Conservation (phyloP, 1,140 invertebrate species). For the Andrena cerasifolii region DNA sequence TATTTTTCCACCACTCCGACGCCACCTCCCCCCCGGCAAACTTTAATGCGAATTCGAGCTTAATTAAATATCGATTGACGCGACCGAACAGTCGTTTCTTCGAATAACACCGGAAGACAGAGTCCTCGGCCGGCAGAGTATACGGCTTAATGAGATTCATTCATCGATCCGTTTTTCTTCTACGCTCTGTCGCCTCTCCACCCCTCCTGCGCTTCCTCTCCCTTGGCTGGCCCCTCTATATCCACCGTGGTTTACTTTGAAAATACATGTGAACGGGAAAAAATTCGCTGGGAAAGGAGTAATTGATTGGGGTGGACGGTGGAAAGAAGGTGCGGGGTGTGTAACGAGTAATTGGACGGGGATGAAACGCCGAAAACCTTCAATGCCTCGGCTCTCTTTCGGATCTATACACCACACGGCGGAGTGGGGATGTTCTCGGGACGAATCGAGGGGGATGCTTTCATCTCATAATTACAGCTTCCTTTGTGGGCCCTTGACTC, state of each 20-base stretch:
- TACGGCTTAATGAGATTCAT: conserved; percentile 41
- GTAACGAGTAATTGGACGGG: conserved; percentile 60
- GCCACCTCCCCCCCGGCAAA: conserved; percentile 1
- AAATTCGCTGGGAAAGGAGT: conserved; percentile 45
- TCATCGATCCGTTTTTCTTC: background rate
- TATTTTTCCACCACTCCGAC: background rate
- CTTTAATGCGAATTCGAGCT: conserved; percentile 45
- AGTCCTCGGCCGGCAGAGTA: conserved; percentile 17
- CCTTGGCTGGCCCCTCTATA: too few relatives aligned
- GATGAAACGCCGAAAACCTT: conserved; percentile 57
- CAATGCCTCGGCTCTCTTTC: conserved; percentile 41
- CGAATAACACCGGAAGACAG: conserved; percentile 31
- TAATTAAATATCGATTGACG: conserved; percentile 55
- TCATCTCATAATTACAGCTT: conserved; percentile 65
- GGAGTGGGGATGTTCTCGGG: conserved; percentile 39
- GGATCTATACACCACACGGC: conserved; percentile 10
- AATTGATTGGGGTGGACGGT: conserved; percentile 58
- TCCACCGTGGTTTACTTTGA: conserved; percentile 2
- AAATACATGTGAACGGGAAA: conserved; percentile 9
- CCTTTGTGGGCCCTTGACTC: conserved; percentile 57
- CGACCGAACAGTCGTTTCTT: conserved; percentile 31
- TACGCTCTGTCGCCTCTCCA: background rate
- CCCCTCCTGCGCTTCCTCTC: too few relatives aligned
- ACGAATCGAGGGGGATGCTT: conserved; percentile 47
- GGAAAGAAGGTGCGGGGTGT: conserved; percentile 33